These are phyloP conservation scores for Lepidochrysops patricia DNA, from an alignment of 2,888 invertebrate species.

Conservation along the genomic window DNA sequence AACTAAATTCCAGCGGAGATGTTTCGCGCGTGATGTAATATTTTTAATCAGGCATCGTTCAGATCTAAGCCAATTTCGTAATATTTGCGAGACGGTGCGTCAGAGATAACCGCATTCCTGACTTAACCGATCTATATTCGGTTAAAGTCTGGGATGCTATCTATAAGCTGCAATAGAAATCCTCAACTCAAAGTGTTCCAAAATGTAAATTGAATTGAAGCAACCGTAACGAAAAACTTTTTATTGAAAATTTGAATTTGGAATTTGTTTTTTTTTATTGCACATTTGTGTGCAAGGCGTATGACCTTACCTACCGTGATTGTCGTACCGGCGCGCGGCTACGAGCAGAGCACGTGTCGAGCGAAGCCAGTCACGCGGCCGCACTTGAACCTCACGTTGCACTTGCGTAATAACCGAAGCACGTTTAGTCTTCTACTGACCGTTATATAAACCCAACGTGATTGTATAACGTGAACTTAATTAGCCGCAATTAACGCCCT, in stretches of 20 bases:
- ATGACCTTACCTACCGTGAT: conserved; percentile 40
- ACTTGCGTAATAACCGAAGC: conserved; percentile 53
- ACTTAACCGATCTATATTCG: neutral
- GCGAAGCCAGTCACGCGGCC: conserved; percentile 54
- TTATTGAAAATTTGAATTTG: neutral
- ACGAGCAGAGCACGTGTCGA: conserved; percentile 49
- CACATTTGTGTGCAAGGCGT: conserved; percentile 7
- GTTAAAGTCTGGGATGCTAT: too few relatives aligned
- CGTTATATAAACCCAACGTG: conserved; percentile 69
- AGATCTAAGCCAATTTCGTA: conserved; percentile 8
- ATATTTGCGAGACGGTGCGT: conserved; percentile 5
- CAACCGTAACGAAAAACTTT: too few relatives aligned
- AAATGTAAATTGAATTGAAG: neutral
- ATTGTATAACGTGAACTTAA: conserved; percentile 53
- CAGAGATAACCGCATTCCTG: conserved; percentile 11
- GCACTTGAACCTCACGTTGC: conserved; percentile 66
- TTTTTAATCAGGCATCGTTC: neutral
- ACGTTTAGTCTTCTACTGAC: conserved; percentile 52
- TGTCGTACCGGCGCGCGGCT: conserved; percentile 36
- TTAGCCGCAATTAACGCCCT: conserved; percentile 39
- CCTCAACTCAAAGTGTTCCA: neutral
- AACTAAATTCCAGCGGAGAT: neutral
- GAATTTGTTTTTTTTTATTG: neutral
- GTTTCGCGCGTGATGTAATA: conserved; percentile 1
- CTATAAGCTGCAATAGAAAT: too few relatives aligned